Evolutionary conservation across 2,888 invertebrate genomes (phyloP).

Genomic region (Amblyteles armatorius): DNA sequence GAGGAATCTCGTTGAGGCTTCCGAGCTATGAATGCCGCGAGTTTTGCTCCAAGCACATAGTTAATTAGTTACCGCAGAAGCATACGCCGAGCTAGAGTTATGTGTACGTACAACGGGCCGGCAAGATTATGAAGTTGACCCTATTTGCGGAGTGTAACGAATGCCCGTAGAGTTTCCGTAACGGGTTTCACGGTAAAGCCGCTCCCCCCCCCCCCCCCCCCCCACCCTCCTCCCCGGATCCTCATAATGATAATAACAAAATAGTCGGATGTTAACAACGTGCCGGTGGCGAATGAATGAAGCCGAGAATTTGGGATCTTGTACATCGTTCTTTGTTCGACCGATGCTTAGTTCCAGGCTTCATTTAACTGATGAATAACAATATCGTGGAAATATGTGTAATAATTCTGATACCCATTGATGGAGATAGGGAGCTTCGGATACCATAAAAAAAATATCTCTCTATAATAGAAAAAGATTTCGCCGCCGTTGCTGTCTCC

Average conservation of each 20-base stretch:
- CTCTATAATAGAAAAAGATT: too few relatives aligned
- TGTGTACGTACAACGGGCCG: background rate
- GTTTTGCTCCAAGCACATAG: slow-evolving; percentile 25
- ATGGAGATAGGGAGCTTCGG: too few relatives aligned
- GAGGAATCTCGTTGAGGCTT: slow-evolving; percentile 17
- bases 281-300: background rate
- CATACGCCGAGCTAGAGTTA: background rate
- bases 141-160: slow-evolving; percentile 1
- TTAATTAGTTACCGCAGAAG: slow-evolving; percentile 30
- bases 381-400: background rate
- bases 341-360: background rate
- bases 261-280: slow-evolving; percentile 1
- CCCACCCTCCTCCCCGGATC: too few relatives aligned
- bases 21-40: slow-evolving; percentile 1
- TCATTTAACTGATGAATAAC: background rate
- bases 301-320: background rate
- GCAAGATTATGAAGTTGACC: slow-evolving; percentile 10
- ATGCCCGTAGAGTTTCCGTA: background rate
- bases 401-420: too few relatives aligned
- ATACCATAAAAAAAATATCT: too few relatives aligned
- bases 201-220: too few relatives aligned
- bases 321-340: background rate
- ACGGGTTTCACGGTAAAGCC: too few relatives aligned
- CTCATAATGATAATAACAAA: background rate
- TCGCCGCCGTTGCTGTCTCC: too few relatives aligned